These are phyloP conservation scores for Chrysotoxum bicinctum DNA, from an alignment of 2,888 invertebrate species.

Conservation along the genomic window DNA sequence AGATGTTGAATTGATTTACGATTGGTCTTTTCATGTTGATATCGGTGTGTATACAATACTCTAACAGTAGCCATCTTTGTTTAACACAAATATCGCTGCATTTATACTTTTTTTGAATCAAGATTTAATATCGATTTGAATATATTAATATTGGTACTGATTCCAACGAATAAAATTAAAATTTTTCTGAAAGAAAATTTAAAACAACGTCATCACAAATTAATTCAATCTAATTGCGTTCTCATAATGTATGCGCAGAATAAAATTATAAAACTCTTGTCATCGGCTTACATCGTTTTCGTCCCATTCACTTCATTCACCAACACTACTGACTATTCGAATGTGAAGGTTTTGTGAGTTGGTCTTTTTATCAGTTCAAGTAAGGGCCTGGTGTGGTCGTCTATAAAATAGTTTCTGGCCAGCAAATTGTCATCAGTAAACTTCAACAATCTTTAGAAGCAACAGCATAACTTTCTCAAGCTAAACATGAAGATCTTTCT, in stretches of 20 bases:
- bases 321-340: not conserved
- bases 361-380: slow-evolving; percentile 30
- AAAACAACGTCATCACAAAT: slow-evolving; percentile 11
- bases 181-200: not conserved
- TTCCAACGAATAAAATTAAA: not conserved
- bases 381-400: slow-evolving; percentile 54
- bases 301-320: slow-evolving; percentile 22
- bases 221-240: slow-evolving; percentile 52
- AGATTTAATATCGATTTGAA: not conserved
- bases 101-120: not conserved
- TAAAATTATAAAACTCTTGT: slow-evolving; percentile 47
- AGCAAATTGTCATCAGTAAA: slow-evolving; percentile 77
- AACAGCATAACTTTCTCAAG: slow-evolving; percentile 76
- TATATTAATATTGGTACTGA: not conserved
- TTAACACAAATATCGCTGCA: not conserved
- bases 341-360: not conserved
- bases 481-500: slow-evolving; percentile 80
- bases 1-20: slow-evolving; percentile 13
- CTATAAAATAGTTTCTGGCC: slow-evolving; percentile 75
- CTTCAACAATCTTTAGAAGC: slow-evolving; percentile 74
- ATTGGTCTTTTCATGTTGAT: not conserved
- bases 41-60: not conserved
- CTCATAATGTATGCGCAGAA: slow-evolving; percentile 50
- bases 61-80: not conserved
- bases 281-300: not conserved